Conservation (phyloP, 2,888 invertebrate species). For the Pteria penguin region DNA sequence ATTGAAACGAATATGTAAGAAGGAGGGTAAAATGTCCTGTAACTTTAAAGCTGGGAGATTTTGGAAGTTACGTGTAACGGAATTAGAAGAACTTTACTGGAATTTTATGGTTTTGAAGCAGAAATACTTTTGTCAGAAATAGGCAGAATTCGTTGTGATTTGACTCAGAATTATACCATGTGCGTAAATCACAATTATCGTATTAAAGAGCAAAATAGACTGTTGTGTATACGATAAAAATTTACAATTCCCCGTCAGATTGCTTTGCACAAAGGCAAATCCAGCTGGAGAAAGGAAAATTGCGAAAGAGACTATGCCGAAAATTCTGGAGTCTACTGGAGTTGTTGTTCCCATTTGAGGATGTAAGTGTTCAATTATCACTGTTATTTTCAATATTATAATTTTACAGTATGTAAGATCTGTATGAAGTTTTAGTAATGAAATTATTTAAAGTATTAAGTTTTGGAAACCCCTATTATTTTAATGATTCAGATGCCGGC, state of each 20-base stretch:
- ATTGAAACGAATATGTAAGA: too few species aligned
- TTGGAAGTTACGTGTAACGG: neutral
- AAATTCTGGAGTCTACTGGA: neutral
- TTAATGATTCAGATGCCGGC: too few species aligned
- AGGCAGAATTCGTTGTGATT: neutral
- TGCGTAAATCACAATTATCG: neutral
- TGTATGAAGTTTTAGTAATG: too few species aligned
- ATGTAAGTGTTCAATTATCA: too few species aligned
- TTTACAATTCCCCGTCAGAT: neutral
- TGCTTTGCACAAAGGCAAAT: neutral
- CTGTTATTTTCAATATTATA: too few species aligned
- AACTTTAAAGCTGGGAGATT: neutral
- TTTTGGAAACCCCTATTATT: too few species aligned
- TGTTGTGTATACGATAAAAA: neutral
- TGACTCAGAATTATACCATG: neutral
- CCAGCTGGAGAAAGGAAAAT: constrained; percentile 6
- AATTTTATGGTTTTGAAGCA: neutral
- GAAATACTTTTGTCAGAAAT: neutral
- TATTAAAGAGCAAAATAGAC: neutral
- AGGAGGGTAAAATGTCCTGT: neutral
- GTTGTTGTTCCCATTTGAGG: neutral
- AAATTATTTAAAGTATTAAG: too few species aligned
- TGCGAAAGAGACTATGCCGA: neutral
- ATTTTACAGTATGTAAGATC: too few species aligned
- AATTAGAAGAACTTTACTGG: neutral